Evolutionary conservation across 2,888 invertebrate species (phyloP).

Genomic region (Nomada fabriciana): DNA sequence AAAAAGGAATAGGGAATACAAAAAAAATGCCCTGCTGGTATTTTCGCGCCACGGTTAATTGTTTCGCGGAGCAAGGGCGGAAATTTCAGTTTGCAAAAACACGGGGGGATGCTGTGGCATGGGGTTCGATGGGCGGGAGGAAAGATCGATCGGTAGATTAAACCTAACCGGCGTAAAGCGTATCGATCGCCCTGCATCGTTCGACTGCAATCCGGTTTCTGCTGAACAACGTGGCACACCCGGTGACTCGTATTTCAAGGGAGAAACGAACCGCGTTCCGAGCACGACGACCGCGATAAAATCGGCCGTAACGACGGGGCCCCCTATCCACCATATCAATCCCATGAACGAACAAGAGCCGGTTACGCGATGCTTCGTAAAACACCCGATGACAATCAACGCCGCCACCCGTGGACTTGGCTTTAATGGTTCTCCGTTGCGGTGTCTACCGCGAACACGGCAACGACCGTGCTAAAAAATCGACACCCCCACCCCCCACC

Average conservation of each 20-base stretch:
- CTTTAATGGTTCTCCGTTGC: slow-evolving; percentile 61
- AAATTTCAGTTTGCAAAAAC: slow-evolving; percentile 49
- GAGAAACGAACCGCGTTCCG: slow-evolving; percentile 67
- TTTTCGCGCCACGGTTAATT: slow-evolving; percentile 37
- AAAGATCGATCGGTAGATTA: slow-evolving; percentile 61
- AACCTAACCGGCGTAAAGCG: slow-evolving; percentile 63
- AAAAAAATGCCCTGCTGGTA: background rate
- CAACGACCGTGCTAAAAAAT: slow-evolving; percentile 27
- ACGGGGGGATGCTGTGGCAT: background rate
- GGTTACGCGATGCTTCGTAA: slow-evolving; percentile 60
- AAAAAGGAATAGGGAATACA: background rate
- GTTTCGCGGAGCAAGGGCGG: slow-evolving; percentile 30
- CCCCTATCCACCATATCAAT: slow-evolving; percentile 64
- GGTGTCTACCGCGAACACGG: slow-evolving; percentile 43
- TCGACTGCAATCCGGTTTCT: slow-evolving; percentile 64
- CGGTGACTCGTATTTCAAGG: slow-evolving; percentile 72
- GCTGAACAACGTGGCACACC: slow-evolving; percentile 61
- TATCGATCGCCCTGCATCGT: slow-evolving; percentile 64
- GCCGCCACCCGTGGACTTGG: slow-evolving; percentile 53
- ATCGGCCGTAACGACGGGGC: slow-evolving; percentile 68
- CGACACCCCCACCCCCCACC: background rate
- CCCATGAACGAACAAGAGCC: slow-evolving; percentile 64
- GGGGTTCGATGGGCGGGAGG: background rate
- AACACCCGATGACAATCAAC: slow-evolving; percentile 64
- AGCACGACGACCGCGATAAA: slow-evolving; percentile 68